Percentiles rank a stretch among this genome's conserved stretches.
Conservation (phyloP, 2,113 vertebrate genomes). For the Platycercus adscitus region DNA sequence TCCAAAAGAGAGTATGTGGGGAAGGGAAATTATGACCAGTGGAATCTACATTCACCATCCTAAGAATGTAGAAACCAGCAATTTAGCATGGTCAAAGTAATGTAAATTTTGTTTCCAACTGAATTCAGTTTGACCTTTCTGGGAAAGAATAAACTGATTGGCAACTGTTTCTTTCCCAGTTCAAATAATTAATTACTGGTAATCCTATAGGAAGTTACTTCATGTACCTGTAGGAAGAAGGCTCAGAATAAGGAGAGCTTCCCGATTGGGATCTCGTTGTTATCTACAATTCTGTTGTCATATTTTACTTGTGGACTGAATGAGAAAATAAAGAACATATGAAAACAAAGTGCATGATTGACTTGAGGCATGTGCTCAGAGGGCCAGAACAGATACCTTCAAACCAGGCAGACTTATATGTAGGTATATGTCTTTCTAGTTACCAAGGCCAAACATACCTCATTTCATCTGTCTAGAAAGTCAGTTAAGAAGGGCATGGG, state of each 20-base stretch:
- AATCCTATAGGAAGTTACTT: neutral
- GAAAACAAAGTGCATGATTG: neutral
- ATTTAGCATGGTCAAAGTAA: neutral
- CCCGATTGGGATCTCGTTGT: neutral
- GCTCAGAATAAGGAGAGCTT: neutral
- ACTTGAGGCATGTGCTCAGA: neutral
- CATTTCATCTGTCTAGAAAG: neutral
- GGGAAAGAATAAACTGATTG: neutral
- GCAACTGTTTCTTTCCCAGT: neutral
- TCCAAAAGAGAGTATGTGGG: neutral
- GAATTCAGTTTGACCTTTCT: neutral
- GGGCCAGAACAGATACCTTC: neutral
- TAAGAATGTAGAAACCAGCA: neutral
- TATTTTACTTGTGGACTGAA: neutral
- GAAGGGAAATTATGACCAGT: neutral
- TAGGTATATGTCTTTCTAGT: neutral
- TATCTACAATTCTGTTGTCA: neutral
- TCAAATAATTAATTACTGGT: neutral
- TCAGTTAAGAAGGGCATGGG: neutral
- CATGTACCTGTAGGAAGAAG: neutral
- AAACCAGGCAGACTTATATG: neutral
- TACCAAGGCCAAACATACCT: neutral
- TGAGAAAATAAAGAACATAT: conserved; percentile 16
- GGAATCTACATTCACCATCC: neutral
- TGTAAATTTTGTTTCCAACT: neutral